Evolutionary conservation across 37 sponge, comb jelly and placozoan species (phyloP), one percentile per base, ranked within the genome.

Genomic region (Ephydatia muelleri): DNA sequence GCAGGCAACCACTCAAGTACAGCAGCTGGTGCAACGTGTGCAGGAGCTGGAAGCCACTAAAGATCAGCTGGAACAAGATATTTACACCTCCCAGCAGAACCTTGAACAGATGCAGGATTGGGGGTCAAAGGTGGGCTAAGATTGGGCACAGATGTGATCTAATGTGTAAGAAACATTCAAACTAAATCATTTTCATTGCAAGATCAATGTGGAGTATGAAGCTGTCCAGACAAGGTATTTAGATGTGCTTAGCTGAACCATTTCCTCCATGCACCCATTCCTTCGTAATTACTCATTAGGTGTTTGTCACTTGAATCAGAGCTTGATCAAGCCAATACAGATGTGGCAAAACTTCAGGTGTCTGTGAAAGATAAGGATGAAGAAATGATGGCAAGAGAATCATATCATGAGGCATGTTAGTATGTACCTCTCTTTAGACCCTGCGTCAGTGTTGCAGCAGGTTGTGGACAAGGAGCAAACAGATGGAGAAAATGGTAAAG

Each of bases 21-120:
- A 26, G 21, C 82, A 93, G 84, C 32, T 67, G 12, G 74, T 49
- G 26, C 66, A 67, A 40, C 72, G 25, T 68, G 76, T 86, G 29
- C 78, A 84, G 65, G 93, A 80, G 67, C 81, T 89, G 49, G 86
- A 89, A 49, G 93, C 87, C 11, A 73, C 70, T 5, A 89, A 80
- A 38, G 93, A 89, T 31, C 93, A 93, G 84, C 82, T 93, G 38
- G 93, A 93, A 70, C 87, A 85, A 49, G 90, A 89, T 39, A 43
- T 74, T 22, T 93, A 75, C 66, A 68, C 71, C 38, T 31, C 83
- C 31, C 89, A 88, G 48, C 84, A 86, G n/a, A 29, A 47, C 47
- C 75, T 93, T 30, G 66, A 86, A 57, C 38, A 80, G 66, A 72
- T 93, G 82, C 81, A 93, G 65, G 47, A 66, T 14, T 83, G 74